Base-by-base conservation (phyloP, 2,113 vertebrate species). In the Apodemus speciosus region DNA sequence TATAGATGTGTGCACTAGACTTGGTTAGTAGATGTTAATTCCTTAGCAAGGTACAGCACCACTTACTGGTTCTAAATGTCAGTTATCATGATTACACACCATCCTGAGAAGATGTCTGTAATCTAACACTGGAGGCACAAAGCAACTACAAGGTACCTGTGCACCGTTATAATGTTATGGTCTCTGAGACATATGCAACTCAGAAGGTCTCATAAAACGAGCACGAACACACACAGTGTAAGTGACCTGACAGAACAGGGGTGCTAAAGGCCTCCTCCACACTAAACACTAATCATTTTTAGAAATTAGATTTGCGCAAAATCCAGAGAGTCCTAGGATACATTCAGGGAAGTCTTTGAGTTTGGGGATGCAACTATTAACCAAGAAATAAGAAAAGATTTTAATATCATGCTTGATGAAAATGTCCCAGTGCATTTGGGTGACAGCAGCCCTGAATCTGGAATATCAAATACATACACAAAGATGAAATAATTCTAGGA, bases 51-150 rank as follows among this genome's bases (percentile, higher is more conserved):
- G 60, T 13, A 40, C 58, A 94, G 46, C 58, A 72, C 21, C 58
- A 81, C 38, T 85, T 85, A 76, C 10, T 11, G 32, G 77, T 35
- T 91, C 23, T 80, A 93, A 94, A 94, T 84, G 40, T 75, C 49
- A 90, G 0, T 80, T 66, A 84, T 89, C 49, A 95, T 77, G 38
- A 71, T 32, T 80, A 23, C 43, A 94, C 73, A 60, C 9, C 58
- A 92, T 71, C 35, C 85, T 10, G 27, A 35, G 23, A 64, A 75
- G 94, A 87, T 83, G 87, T 60, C 92, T 85, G 72, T 46, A 94
- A 95, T 40, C 58, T 76, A 95, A 90, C 16, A 79, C 1, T 72
- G 18, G 90, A 72, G 86, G 30, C 73, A 66, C 38, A 91, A 91
- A 87, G 79, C 16, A 91, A 95, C 51, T 20, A 38, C 1, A 84